Evolutionary conservation across 2,797 vertebrate genomes (phyloP), one percentile per base, ranked within the genome.

Genomic region (Gallinago nigripennis): DNA sequence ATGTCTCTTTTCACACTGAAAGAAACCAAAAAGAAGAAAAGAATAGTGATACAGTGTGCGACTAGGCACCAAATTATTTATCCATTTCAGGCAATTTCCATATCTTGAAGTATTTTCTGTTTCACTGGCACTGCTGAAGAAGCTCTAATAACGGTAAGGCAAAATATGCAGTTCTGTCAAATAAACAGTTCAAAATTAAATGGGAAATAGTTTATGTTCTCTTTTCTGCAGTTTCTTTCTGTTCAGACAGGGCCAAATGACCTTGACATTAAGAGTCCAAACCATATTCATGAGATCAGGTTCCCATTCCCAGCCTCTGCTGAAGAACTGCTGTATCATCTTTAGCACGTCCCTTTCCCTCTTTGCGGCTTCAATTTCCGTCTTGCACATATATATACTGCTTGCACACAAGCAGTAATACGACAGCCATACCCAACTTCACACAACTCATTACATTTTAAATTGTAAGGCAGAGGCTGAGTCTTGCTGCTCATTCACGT

Each of bases 261-360:
- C 83, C 53, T 83, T 91, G 82, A 78, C 82, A 68, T 86, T 92
- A 92, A 58, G 70, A 65, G 50, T 90, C 66, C 63, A 63, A 89
- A 61, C 41, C 33, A 1, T 56, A 69, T 61, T 86, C 86, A 50
- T 71, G 61, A 93, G 82, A 60, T 92, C 60, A 53, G 31, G 48
- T 68, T 92, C 80, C 76, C 50, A 39, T 48, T 86, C 46, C 80
- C 54, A 81, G 45, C 19, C 56, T 72, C 46, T 81, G 57, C 73
- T 65, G 73, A 71, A 83, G 84, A 68, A 30, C 50, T 84, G 76
- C 90, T 83, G 45, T 33, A 64, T 76, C 76, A 90, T 68, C 80
- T 69, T 28, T 9, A 81, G 70, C n/a, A 50, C 76, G 66, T 21
- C 39, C 18, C 61, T 70, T 72, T 70, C n/a, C 70, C 48, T 82